A percentile compares a stretch with the other conserved stretches of the same genome.
These are phyloP conservation scores for Vireo altiloquus DNA, from an alignment of 2,113 vertebrate genomes.

Conservation along the genomic window DNA sequence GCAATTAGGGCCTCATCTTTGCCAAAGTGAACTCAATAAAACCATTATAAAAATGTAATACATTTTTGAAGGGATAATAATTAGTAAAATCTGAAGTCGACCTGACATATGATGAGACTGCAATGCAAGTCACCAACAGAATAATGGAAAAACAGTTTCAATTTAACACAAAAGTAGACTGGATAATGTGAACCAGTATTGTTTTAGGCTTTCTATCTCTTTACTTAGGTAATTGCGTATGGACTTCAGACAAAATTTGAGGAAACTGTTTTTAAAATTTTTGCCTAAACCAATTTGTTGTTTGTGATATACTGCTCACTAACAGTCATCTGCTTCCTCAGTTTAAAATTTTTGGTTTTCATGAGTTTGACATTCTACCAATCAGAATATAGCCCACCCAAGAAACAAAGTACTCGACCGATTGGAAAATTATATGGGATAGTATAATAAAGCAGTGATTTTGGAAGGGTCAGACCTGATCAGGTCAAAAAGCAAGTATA, in stretches of 20 bases:
- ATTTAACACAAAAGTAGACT: neutral
- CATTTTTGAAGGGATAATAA: neutral
- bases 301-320: neutral
- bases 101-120: neutral
- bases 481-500: neutral
- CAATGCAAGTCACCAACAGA: neutral
- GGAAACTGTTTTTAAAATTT: neutral
- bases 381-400: neutral
- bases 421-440: neutral
- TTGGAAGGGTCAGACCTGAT: neutral
- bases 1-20: too few relatives aligned
- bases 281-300: neutral
- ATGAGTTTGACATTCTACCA: neutral
- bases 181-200: neutral
- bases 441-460: neutral
- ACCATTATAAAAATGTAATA: neutral
- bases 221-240: neutral
- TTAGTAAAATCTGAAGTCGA: neutral
- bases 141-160: neutral
- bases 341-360: neutral
- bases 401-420: neutral
- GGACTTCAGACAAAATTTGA: neutral
- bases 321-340: neutral
- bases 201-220: neutral
- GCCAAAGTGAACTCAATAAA: neutral